Base-by-base conservation (phyloP, 2,113 vertebrate species). In the Lathamus discolor region DNA sequence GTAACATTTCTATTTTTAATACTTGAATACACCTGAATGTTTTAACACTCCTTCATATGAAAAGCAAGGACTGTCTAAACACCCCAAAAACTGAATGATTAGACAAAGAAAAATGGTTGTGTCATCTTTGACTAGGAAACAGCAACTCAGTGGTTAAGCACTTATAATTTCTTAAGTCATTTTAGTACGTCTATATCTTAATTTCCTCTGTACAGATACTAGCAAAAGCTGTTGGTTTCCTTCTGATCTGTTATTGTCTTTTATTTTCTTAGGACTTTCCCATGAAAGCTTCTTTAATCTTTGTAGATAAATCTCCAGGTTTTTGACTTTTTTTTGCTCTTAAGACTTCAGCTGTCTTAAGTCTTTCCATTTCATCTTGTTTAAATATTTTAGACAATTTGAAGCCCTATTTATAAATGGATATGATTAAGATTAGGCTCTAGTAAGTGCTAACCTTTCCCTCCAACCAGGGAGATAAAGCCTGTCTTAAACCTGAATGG, bases 381-480 rank as follows among this genome's bases (percentile, higher is more conserved):
- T 94, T 82, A 96, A 97, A 91, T 92, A 93, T 87, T 92, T 92
- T 27, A 80, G 68, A 82, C 90, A 91, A 96, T 88, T 70, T 91
- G 80, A 88, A 86, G 62, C 54, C 37, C 62, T 94, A 83, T 88
- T 96, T 91, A 90, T 96, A 96, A 95, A 95, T 93, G 92, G 95
- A 54, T 97, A 96, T 81, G 68, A 92, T 93, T 92, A 93, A 90
- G 78, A 95, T 95, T 94, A 96, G 54, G 43, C 61, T 92, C 31
- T 95, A 96, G 79, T 92, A 96, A 95, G 86, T 49, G 66, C 70
- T 95, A 89, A 94, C 83, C 83, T 97, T 97, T 83, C 22, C 73
- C 27, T 95, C 79, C 82, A 95, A 88, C 68, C 75, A 90, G 33
- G 66, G 22, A 91, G 61, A 96, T 66, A 95, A 94, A 93, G 37